phyloP scores from a whole-genome alignment of 2,113 vertebrate genomes.

The Rhabdomys dilectus region DNA sequence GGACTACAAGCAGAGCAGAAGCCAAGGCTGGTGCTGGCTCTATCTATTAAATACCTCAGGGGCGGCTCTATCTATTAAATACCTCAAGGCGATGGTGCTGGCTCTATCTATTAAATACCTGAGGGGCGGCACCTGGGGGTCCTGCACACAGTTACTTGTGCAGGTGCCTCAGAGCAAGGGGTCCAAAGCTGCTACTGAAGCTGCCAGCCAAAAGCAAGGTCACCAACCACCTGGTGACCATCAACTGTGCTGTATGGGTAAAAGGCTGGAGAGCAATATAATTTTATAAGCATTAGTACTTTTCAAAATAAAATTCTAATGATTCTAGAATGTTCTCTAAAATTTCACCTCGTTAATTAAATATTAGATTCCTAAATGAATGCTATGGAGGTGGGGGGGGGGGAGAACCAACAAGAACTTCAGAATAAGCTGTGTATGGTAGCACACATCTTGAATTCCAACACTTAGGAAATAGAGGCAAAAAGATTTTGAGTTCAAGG shows the following conservation, averaged over 20 bases:
- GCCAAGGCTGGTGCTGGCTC: background rate
- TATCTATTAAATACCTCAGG: background rate
- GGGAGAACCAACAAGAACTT: background rate
- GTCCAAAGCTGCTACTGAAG: background rate
- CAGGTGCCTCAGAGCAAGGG: background rate
- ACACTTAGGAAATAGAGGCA: background rate
- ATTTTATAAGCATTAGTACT: background rate
- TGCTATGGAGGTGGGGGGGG: background rate
- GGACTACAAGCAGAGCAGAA: background rate
- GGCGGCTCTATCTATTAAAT: fast-evolving
- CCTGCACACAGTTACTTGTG: no score
- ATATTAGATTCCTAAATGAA: background rate
- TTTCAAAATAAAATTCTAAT: background rate
- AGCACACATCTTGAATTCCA: background rate
- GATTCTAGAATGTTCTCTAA: background rate
- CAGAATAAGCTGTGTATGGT: background rate
- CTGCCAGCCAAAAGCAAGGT: background rate
- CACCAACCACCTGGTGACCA: background rate
- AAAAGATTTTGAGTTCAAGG: background rate
- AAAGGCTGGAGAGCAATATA: background rate
- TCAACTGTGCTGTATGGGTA: background rate
- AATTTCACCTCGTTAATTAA: background rate
- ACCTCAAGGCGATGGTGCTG: background rate
- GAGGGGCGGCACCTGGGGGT: background rate
- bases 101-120: background rate